Evolutionary conservation across 2,113 vertebrate species (phyloP).

Genomic region (Gadus chalcogrammus): DNA sequence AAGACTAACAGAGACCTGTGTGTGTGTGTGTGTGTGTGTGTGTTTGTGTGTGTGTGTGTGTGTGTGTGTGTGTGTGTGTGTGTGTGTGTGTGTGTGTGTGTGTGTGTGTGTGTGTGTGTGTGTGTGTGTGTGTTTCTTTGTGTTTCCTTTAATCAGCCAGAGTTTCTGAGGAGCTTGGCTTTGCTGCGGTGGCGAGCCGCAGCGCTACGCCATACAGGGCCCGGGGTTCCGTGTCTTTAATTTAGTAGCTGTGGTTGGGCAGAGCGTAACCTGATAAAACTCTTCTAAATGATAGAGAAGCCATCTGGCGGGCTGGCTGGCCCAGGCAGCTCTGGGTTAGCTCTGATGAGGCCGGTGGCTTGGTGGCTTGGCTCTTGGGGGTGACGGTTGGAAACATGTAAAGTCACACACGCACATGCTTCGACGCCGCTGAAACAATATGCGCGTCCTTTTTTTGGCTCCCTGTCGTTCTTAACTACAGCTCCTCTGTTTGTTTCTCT

Average conservation of each 20-base stretch:
- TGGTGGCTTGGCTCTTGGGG: constrained; percentile 19
- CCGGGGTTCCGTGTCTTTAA: constrained; percentile 68
- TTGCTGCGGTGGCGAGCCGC: constrained; percentile 55
- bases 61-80: constrained; percentile 16
- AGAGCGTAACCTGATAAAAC: constrained; percentile 74
- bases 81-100: too few species aligned
- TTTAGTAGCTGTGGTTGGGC: constrained; percentile 66
- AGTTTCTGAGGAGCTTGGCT: constrained; percentile 46
- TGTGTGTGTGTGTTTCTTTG: too few species aligned
- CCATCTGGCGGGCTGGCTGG: constrained; percentile 64
- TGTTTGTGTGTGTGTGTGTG: too few species aligned
- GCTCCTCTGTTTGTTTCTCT: not conserved
- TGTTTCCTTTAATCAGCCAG: constrained; percentile 64
- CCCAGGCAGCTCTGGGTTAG: constrained; percentile 45
- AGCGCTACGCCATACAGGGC: constrained; percentile 52
- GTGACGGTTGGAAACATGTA: constrained; percentile 47
- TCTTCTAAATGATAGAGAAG: constrained; percentile 71
- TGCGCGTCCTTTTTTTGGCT: constrained; percentile 30
- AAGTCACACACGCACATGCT: constrained; percentile 20
- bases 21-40: constrained; percentile 11
- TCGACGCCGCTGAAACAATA: not conserved
- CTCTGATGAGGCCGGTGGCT: constrained; percentile 44
- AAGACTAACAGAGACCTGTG: constrained; percentile 54
- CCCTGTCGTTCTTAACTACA: constrained; percentile 25
- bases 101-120: constrained; percentile 16